Evolutionary conservation across 2,797 vertebrate genomes (phyloP).

Genomic region (Aplochiton taeniatus): DNA sequence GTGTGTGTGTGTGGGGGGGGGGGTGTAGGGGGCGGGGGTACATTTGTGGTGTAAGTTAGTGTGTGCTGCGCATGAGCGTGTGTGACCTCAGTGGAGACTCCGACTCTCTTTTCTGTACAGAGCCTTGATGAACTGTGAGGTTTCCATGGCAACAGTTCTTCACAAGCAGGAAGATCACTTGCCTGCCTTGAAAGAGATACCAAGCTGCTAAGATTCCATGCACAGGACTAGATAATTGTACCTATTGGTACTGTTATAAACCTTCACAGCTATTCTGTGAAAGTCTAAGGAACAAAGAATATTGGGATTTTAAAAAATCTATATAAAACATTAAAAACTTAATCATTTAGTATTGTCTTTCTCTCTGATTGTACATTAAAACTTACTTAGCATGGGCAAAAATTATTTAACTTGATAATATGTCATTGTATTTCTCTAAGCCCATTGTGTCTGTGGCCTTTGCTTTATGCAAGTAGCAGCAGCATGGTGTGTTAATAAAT

Average conservation of each 20-base stretch:
- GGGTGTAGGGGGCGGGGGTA: neutral
- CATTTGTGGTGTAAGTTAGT: neutral
- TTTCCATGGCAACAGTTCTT: constrained; percentile 73
- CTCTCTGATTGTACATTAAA: too few relatives aligned
- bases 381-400: too few relatives aligned
- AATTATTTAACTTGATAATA: too few relatives aligned
- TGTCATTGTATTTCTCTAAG: too few relatives aligned
- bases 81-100: constrained; percentile 45
- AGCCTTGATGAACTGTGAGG: constrained; percentile 78
- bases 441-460: too few relatives aligned
- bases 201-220: constrained; percentile 46
- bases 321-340: too few relatives aligned
- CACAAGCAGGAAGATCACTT: constrained; percentile 60
- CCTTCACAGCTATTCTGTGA: constrained; percentile 36
- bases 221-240: constrained; percentile 38
- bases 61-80: constrained; percentile 5
- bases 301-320: too few relatives aligned
- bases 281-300: constrained; percentile 8
- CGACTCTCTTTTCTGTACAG: constrained; percentile 48
- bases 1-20: constrained; percentile 10
- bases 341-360: too few relatives aligned
- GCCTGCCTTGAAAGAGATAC: constrained; percentile 50
- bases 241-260: constrained; percentile 36
- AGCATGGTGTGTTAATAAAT: too few relatives aligned
- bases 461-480: too few relatives aligned